These are phyloP conservation scores for Pseudopodoces humilis DNA, from an alignment of 2,113 vertebrate species.

Conservation along the genomic window DNA sequence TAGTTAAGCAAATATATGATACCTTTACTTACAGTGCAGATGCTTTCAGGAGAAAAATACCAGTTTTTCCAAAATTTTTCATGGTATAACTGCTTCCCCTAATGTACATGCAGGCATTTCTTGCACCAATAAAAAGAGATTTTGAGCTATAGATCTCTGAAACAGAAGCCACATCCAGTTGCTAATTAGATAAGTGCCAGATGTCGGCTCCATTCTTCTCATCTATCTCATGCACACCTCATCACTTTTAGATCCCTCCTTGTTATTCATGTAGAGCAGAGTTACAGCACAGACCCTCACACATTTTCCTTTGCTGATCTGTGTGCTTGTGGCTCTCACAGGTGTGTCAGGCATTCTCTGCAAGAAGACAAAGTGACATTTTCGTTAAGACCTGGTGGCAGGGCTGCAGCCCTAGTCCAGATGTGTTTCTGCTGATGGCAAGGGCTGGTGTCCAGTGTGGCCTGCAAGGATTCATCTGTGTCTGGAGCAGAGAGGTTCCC, in stretches of 20 bases:
- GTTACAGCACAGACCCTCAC: neutral
- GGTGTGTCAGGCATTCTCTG: neutral
- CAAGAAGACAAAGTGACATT: neutral
- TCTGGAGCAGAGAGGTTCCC: neutral
- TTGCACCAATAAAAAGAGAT: constrained; percentile 17
- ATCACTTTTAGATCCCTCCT: neutral
- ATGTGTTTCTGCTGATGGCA: neutral
- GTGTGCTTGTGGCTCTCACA: neutral
- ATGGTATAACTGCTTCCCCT: constrained; percentile 20
- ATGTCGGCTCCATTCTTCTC: neutral
- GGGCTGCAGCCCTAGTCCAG: neutral
- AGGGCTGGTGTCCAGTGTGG: neutral
- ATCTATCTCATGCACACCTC: neutral
- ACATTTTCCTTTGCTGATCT: neutral
- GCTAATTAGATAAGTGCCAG: constrained; percentile 47
- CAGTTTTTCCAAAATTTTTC: constrained; percentile 20
- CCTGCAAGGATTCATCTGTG: neutral
- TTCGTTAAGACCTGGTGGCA: neutral
- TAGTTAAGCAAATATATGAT: constrained; percentile 59
- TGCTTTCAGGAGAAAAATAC: constrained; percentile 30
- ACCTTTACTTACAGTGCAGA: constrained; percentile 8
- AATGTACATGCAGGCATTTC: neutral
- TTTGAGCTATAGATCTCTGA: constrained; percentile 26
- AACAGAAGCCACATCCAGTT: constrained; percentile 33
- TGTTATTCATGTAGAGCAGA: neutral